Percentiles rank a stretch among this genome's conserved stretches.
Evolutionary conservation across 1,140 invertebrate species (phyloP).

Genomic region (Procambarus virginalis): DNA sequence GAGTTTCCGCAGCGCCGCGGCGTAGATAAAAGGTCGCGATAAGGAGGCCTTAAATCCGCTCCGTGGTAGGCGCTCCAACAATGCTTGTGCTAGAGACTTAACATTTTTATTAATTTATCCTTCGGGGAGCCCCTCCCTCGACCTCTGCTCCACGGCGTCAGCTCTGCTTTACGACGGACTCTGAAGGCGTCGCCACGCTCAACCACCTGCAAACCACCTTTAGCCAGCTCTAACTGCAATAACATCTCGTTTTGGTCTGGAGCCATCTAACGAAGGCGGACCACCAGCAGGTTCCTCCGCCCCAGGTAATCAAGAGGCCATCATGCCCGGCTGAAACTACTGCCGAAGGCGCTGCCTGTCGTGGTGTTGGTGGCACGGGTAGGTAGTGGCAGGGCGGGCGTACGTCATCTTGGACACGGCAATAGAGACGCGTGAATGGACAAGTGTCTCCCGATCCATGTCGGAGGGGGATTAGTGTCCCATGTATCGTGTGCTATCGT

Average conservation of each 20-base stretch:
- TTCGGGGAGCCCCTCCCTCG: neutral
- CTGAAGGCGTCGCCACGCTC: neutral
- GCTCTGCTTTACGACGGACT: neutral
- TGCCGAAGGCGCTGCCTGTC: neutral
- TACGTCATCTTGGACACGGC: neutral
- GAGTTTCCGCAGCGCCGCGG: too few relatives aligned
- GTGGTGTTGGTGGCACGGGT: neutral
- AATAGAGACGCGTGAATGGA: conserved; percentile 19
- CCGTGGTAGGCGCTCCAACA: neutral
- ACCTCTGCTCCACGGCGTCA: neutral
- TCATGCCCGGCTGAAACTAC: neutral
- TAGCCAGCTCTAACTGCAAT: neutral
- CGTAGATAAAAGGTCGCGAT: neutral
- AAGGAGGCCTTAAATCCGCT: neutral
- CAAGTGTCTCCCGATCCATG: conserved; percentile 16
- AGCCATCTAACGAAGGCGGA: neutral
- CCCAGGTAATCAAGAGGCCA: neutral
- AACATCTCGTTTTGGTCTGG: neutral
- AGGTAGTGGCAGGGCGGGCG: neutral
- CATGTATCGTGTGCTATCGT: conserved; percentile 7
- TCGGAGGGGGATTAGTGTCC: conserved; percentile 9
- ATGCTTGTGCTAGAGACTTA: neutral
- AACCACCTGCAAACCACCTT: neutral
- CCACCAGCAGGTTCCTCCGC: neutral
- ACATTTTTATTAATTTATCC: neutral